phyloP scores from a whole-genome alignment of 2,888 invertebrate genomes.

The Agrypnus murinus region DNA sequence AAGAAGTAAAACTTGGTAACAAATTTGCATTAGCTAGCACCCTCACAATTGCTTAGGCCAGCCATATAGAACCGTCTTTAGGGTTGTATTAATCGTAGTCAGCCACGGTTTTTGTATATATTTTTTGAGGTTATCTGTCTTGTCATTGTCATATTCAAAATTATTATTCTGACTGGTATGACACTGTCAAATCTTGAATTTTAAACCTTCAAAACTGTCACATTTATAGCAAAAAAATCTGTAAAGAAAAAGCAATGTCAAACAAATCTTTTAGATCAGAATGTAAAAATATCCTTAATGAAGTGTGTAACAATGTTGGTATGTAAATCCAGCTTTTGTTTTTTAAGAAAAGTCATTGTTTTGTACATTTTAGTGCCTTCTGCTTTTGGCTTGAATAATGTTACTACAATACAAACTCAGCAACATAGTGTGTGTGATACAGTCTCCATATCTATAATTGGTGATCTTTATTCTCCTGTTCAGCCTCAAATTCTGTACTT shows the following conservation, averaged over 20 bases:
- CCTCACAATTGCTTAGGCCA: too few species aligned
- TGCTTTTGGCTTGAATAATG: conserved; percentile 57
- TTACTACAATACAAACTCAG: conserved; percentile 60
- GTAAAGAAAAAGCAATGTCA: conserved; percentile 27
- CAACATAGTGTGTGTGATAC: conserved; percentile 59
- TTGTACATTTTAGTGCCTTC: conserved; percentile 58
- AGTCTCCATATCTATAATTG: conserved; percentile 58
- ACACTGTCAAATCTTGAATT: too few species aligned
- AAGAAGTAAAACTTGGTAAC: too few species aligned
- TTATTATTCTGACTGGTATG: too few species aligned
- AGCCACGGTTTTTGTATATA: too few species aligned
- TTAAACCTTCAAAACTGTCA: background rate
- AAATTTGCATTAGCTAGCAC: too few species aligned
- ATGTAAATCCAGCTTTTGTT: too few species aligned
- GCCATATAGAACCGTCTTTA: too few species aligned
- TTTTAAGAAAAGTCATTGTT: background rate
- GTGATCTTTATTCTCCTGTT: conserved; percentile 40
- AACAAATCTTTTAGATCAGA: conserved; percentile 59
- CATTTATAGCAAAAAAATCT: conserved; percentile 33
- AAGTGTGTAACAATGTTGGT: conserved; percentile 56
- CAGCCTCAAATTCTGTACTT: conserved; percentile 41
- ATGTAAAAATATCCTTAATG: conserved; percentile 56
- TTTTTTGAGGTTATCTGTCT: too few species aligned
- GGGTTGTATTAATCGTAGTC: too few species aligned
- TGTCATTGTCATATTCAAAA: too few species aligned